These are phyloP conservation scores for Smutsia temminckii DNA, from an alignment of 2,797 vertebrate genomes.

Conservation along the genomic window DNA sequence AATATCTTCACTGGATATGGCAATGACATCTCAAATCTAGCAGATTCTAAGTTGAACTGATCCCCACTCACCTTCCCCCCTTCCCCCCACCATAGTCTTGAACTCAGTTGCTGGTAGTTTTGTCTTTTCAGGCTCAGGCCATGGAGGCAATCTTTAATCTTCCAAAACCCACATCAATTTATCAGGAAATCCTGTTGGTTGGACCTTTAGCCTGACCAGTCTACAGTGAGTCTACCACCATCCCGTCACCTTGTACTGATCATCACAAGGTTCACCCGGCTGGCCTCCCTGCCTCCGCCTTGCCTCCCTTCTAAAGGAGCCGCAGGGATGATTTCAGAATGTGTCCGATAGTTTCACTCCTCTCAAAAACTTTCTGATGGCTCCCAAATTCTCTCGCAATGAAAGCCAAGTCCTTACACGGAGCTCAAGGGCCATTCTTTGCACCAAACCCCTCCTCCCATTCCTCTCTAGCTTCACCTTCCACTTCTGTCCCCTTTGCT, in stretches of 20 bases:
- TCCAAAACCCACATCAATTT: neutral
- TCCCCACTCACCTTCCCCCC: neutral
- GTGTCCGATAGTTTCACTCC: neutral
- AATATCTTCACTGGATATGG: neutral
- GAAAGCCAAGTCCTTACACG: neutral
- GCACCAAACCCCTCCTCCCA: fast-evolving
- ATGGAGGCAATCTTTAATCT: neutral
- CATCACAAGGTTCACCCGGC: no score
- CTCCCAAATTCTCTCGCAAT: neutral
- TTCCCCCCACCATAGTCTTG: neutral
- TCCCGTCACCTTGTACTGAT: neutral
- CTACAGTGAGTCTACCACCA: neutral
- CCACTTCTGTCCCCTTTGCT: neutral
- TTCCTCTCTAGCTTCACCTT: neutral
- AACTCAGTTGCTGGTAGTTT: neutral
- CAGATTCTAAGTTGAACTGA: neutral
- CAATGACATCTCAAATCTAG: neutral
- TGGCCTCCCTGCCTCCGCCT: neutral
- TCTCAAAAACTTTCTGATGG: neutral
- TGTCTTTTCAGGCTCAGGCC: neutral
- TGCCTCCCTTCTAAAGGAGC: neutral
- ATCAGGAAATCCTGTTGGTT: neutral
- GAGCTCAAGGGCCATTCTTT: neutral
- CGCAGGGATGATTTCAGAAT: neutral
- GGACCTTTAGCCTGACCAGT: neutral